phyloP scores from a whole-genome alignment of 2,113 vertebrate genomes.

The Paramormyrops kingsleyae region DNA sequence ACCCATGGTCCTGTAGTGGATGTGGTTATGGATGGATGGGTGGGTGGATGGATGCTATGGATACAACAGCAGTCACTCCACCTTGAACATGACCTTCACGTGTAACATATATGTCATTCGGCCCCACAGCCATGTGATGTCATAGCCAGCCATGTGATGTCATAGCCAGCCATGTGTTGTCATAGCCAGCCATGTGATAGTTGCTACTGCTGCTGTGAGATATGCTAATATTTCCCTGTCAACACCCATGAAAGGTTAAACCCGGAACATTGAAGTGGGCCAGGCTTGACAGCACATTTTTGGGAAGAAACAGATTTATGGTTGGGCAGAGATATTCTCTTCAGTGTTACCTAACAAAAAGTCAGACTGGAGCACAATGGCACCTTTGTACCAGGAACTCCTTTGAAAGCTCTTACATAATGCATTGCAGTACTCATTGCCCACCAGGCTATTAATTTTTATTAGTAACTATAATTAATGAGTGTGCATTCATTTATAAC shows the following conservation, averaged over 20 bases:
- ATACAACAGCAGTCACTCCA: not conserved
- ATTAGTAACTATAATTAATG: not conserved
- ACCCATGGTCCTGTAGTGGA: not conserved
- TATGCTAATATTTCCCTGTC: not conserved
- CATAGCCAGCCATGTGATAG: not conserved
- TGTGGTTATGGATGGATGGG: not conserved
- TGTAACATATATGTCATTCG: not conserved
- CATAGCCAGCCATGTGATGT: not conserved
- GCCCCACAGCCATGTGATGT: not conserved
- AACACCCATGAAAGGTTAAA: not conserved
- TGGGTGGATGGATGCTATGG: not conserved
- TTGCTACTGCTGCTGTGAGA: not conserved
- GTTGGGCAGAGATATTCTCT: not conserved
- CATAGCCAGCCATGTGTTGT: not conserved
- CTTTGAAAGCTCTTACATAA: not conserved
- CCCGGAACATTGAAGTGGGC: not conserved
- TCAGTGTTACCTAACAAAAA: not conserved
- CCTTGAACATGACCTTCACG: not conserved
- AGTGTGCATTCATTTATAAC: slow-evolving; percentile 1
- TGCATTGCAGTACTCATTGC: not conserved
- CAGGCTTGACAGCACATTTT: not conserved
- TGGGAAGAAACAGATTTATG: not conserved
- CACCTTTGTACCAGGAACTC: not conserved
- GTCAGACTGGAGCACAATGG: not conserved
- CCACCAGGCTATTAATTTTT: slow-evolving; percentile 4